Conservation (phyloP, 2,888 invertebrate species). For the Tenodera sinensis region DNA sequence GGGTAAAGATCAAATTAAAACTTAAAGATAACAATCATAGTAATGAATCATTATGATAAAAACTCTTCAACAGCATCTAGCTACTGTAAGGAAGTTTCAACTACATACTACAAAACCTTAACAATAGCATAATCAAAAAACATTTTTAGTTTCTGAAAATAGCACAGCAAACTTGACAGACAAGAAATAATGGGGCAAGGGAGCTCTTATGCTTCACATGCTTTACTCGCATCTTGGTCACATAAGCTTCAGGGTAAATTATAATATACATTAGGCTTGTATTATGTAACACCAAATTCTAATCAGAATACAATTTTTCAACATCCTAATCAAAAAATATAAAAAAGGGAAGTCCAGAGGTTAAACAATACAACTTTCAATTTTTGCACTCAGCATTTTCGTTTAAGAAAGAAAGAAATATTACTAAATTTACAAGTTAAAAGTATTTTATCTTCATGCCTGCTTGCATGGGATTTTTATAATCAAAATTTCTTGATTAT, state of each 20-base stretch:
- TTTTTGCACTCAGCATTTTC: not conserved
- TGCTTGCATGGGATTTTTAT: no score
- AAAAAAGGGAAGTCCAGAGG: not conserved
- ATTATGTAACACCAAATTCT: not conserved
- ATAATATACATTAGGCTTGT: not conserved
- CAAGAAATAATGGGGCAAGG: not conserved
- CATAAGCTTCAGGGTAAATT: not conserved
- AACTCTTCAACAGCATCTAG: constrained; percentile 11
- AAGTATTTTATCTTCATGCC: no score
- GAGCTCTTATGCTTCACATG: constrained; percentile 1
- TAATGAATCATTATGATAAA: not conserved
- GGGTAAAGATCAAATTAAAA: not conserved
- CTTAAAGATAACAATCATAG: not conserved
- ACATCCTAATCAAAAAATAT: not conserved
- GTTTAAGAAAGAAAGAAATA: no score
- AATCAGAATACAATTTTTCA: not conserved
- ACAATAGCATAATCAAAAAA: constrained; percentile 6
- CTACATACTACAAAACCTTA: constrained; percentile 19
- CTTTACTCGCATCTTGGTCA: not conserved
- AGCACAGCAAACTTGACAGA: constrained; percentile 5
- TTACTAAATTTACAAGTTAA: no score
- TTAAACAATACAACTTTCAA: not conserved
- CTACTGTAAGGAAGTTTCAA: constrained; percentile 9
- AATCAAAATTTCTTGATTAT: no score
- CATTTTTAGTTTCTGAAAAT: constrained; percentile 16